Conservation (phyloP, 2,888 invertebrate species). For the Pinctada fucata region DNA sequence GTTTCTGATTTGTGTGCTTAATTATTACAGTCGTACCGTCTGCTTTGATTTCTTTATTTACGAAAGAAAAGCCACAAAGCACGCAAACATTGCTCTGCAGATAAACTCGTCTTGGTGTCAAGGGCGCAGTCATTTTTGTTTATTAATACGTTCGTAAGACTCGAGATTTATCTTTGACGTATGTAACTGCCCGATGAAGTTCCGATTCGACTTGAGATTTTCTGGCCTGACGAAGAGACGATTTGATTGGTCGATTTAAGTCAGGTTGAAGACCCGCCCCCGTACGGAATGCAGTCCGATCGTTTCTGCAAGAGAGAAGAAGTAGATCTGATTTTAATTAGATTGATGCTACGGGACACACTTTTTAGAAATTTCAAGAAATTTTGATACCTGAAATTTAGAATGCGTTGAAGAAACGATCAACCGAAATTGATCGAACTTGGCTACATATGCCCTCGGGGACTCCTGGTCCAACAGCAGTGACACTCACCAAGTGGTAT, state of each 20-base stretch:
- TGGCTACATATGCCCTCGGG: too few relatives aligned
- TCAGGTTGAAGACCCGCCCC: neutral
- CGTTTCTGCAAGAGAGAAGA: neutral
- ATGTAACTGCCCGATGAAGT: neutral
- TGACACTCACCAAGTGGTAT: too few relatives aligned
- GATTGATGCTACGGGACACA: neutral
- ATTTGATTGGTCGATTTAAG: neutral
- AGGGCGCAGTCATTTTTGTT: conserved; percentile 12
- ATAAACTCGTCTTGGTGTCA: neutral
- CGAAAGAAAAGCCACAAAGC: conserved; percentile 13
- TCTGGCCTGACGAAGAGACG: neutral
- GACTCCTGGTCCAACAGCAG: too few relatives aligned
- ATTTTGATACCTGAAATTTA: too few relatives aligned
- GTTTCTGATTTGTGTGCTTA: conserved; percentile 7
- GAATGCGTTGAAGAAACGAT: too few relatives aligned
- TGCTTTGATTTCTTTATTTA: conserved; percentile 7
- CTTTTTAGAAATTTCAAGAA: too few relatives aligned
- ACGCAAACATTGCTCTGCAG: conserved; percentile 4
- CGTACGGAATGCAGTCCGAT: neutral
- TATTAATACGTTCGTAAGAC: neutral
- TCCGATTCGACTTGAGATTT: neutral
- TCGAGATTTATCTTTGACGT: neutral
- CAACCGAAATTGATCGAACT: too few relatives aligned
- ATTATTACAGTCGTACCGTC: neutral
- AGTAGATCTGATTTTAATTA: conserved; percentile 1